Evolutionary conservation across 2,888 invertebrate species (phyloP), one percentile per base, ranked within the genome.

Genomic region (Latrodectus hesperus): DNA sequence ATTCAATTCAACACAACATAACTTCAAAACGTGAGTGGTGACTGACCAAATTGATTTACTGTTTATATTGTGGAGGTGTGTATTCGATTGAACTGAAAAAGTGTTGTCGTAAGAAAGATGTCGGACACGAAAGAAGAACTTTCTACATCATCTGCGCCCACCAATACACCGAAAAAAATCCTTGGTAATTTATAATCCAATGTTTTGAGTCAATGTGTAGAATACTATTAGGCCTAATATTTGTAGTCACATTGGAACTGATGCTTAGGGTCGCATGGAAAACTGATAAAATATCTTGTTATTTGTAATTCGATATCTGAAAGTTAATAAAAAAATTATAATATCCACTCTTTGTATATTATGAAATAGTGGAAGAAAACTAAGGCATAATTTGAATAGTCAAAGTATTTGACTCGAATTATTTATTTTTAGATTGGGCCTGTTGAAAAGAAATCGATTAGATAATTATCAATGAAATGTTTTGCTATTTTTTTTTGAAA

Each of bases 101-200:
- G 60, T 72, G 81, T 78, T 52, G 26, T n/a, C 26, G 11, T 22
- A 26, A 71, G 65, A 73, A 87, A 77, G 78, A 88, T 88, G 87
- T 88, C 87, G 82, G 87, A 88, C 78, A 88, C 87, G 14, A 88
- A 88, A 70, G 87, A 88, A 78, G 87, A 88, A 70, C 78, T 83
- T 78, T 83, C 83, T 51, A 17, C 87, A 74, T 83, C 87, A 68
- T 83, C 87, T 77, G 17, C 74, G 78, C 83, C 83, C 74, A 14
- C 83, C 82, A 88, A 64, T 70, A 77, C 87, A 78, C 75, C 87
- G n/a, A 88, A 88, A 83, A 88, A 88, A 88, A 74, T 83, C 64
- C 78, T 88, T 52, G 87, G 87, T 88, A 88, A 88, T 74, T 88
- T 38, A 74, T 88, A 79, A 88, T 88, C 76, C 75, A 81, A 65